Base-by-base conservation (phyloP, 2,797 vertebrate species). In the Florisuga fusca region DNA sequence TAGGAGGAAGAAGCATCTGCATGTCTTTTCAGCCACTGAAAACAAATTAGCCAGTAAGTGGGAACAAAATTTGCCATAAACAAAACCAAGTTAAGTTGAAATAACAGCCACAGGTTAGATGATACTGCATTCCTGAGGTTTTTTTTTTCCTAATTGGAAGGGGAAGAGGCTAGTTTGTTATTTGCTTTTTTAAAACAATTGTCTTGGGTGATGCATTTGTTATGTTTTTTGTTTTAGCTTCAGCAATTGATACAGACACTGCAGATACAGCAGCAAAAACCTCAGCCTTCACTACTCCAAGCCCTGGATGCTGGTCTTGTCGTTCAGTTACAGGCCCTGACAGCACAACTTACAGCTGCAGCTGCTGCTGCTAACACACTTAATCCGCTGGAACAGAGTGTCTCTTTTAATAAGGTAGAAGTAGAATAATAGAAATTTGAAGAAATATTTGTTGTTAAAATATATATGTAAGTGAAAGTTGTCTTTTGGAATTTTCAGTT, bases 211-310 rank as follows among this genome's bases (percentile, higher is more conserved):
- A 57, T 71, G 7, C 23, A 10, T 75, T 68, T 92, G 25, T 76
- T 43, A 17, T n/a, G 69, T 79, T 83, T 82, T 64, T 31, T 53
- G 46, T 90, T 96, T 26, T 68, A 99, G 99, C 98, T 99, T 91
- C 99, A 99, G 97, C 99, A 99, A 94, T 97, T 99, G 96, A 99
- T 99, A 53, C 99, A 99, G 91, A 99, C 99, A 45, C 97, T 99
- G 68, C 99, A 99, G 97, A 98, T 99, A 96, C 99, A 99, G 90
- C 99, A 99, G 96, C 99, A 99, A 97, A 99, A 99, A 97, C 99
- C 99, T 18, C 99, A 99, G 85, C 99, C 99, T 2, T 99, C 99
- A 9, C 98, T 99, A 63, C 98, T 99, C 81, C 99, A 99, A 97
- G 99, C 99, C 22, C 96, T 99, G 94, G 99, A 99, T 63, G 99